A percentile compares a stretch with the other conserved stretches of the same genome.
Conservation (phyloP, 2,113 vertebrate species). For the Morone saxatilis region DNA sequence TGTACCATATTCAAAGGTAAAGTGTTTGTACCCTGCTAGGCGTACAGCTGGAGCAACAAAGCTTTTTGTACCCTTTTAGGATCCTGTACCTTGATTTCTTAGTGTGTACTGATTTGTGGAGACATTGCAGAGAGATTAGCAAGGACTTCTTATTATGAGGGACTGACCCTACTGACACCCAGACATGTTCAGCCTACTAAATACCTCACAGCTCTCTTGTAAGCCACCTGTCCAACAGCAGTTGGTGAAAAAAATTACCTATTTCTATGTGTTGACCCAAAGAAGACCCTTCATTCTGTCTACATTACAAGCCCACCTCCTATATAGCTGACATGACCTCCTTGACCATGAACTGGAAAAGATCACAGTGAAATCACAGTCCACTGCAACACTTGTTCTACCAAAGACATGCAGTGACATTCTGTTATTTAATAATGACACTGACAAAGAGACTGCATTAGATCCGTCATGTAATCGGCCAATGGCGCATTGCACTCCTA, state of each 20-base stretch:
- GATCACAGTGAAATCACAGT: not conserved
- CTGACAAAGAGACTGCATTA: not conserved
- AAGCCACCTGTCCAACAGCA: conserved; percentile 28
- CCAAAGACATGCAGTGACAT: not conserved
- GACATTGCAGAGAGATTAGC: conserved; percentile 34
- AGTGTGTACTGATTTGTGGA: conserved; percentile 4
- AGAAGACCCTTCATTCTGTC: conserved; percentile 41
- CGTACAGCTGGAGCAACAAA: too few relatives aligned
- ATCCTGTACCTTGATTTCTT: too few relatives aligned
- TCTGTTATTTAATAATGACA: not conserved
- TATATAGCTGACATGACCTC: conserved; percentile 31
- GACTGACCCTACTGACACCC: conserved; percentile 27
- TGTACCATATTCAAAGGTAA: too few relatives aligned
- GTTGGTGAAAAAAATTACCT: conserved; percentile 24
- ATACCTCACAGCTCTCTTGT: conserved; percentile 29
- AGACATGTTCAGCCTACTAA: conserved; percentile 51
- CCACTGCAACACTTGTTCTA: not conserved
- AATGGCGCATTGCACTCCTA: not conserved
- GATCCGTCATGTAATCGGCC: not conserved
- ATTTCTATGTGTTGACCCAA: conserved; percentile 49
- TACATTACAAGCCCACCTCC: conserved; percentile 49
- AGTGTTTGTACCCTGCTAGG: too few relatives aligned
- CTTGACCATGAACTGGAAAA: conserved; percentile 2
- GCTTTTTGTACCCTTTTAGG: too few relatives aligned
- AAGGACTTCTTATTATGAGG: conserved; percentile 11